phyloP scores from a whole-genome alignment of 2,113 vertebrate genomes.

The Microtus ochrogaster region DNA sequence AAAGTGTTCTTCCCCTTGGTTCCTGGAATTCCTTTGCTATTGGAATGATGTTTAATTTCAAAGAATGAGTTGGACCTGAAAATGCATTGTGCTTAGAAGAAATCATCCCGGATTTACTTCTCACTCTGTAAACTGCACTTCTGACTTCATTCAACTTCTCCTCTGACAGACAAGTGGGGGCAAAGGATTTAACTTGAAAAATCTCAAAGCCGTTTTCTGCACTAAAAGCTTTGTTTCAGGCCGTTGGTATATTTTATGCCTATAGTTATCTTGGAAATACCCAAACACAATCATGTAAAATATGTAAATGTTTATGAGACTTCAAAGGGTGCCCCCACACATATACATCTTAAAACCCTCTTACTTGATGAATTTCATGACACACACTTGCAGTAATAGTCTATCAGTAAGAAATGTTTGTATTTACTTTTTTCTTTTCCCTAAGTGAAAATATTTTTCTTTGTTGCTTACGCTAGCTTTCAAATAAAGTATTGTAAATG shows the following conservation, averaged over 20 bases:
- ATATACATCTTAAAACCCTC: conserved; percentile 27
- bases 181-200: conserved; percentile 26
- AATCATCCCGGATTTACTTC: background rate
- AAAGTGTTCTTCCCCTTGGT: background rate
- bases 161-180: conserved; percentile 11
- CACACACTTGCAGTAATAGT: background rate
- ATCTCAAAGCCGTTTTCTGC: conserved; percentile 22
- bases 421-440: conserved; percentile 37
- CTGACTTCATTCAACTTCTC: conserved; percentile 16
- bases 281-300: conserved; percentile 49
- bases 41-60: conserved; percentile 24
- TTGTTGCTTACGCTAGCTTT: background rate
- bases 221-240: conserved; percentile 13
- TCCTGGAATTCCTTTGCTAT: background rate
- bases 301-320: conserved; percentile 62
- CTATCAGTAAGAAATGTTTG: conserved; percentile 25
- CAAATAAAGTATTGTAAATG: conserved; percentile 18
- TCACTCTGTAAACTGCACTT: background rate
- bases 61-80: conserved; percentile 22
- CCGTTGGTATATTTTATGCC: background rate
- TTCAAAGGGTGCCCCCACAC: conserved; percentile 21
- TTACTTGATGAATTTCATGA: conserved; percentile 39
- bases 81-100: background rate
- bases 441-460: conserved; percentile 51
- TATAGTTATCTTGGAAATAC: conserved; percentile 38